Evolutionary conservation across 2,888 invertebrate genomes (phyloP).

Genomic region (Napeogenes inachia): DNA sequence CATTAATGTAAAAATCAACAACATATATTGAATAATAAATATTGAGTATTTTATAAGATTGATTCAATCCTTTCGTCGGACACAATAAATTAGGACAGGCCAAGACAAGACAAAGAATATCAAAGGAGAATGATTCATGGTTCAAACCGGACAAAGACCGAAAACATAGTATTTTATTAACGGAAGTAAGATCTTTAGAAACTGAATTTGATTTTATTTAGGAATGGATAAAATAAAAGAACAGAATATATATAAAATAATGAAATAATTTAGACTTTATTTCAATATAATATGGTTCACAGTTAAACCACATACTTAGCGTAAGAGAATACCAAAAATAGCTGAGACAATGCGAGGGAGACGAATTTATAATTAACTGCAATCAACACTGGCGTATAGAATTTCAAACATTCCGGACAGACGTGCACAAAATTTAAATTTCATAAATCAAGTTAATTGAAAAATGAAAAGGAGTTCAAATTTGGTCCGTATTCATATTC

Average conservation of each 20-base stretch:
- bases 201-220: conserved; percentile 71
- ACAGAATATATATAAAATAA: conserved; percentile 35
- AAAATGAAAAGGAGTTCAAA: neutral
- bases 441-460: conserved; percentile 6
- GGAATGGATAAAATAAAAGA: conserved; percentile 59
- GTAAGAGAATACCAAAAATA: conserved; percentile 51
- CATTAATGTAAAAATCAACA: too few relatives aligned
- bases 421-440: conserved; percentile 35
- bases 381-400: conserved; percentile 77
- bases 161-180: conserved; percentile 52
- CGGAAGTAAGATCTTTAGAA: conserved; percentile 66
- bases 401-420: conserved; percentile 68
- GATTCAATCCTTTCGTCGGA: too few relatives aligned
- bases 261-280: conserved; percentile 36
- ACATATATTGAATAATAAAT: too few relatives aligned
- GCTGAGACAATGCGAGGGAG: conserved; percentile 68
- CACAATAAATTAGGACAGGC: too few relatives aligned
- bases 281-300: conserved; percentile 17
- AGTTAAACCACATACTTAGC: conserved; percentile 12
- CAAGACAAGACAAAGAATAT: conserved; percentile 8
- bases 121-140: conserved; percentile 26
- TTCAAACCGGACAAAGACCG: conserved; percentile 48
- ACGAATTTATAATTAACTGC: conserved; percentile 77
- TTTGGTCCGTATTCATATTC: too few relatives aligned
- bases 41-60: too few relatives aligned